A percentile compares a stretch with the other conserved stretches of the same genome.
Conservation (phyloP, 2,113 vertebrate genomes). For the Cyanoliseus patagonus region DNA sequence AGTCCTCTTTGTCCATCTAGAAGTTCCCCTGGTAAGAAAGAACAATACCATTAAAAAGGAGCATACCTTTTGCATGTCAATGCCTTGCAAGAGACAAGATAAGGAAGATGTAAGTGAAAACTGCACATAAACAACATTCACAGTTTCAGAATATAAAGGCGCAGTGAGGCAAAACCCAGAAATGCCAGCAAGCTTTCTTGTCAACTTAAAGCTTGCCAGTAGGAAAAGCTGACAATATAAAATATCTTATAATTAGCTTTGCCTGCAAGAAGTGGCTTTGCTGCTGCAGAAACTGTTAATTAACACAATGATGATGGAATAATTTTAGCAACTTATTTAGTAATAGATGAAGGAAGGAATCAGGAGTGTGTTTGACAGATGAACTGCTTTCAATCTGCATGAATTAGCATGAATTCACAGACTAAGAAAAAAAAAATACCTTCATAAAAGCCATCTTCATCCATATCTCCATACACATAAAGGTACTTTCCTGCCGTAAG, state of each 20-base stretch:
- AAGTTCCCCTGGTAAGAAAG: constrained; percentile 84
- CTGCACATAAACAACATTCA: not conserved
- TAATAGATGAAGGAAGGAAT: not conserved
- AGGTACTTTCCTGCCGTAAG: constrained; percentile 97
- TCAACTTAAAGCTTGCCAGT: not conserved
- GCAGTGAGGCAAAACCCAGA: not conserved
- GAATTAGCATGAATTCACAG: not conserved
- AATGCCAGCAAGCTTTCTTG: not conserved
- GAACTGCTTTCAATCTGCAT: not conserved
- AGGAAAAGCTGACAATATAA: constrained; percentile 34
- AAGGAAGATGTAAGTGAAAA: not conserved
- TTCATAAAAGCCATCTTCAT: constrained; percentile 98
- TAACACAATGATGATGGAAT: not conserved
- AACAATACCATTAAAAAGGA: not conserved
- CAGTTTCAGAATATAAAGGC: not conserved
- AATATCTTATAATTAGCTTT: constrained; percentile 30
- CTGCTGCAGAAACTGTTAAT: constrained; percentile 45
- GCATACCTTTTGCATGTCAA: fast-evolving
- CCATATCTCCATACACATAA: constrained; percentile 97
- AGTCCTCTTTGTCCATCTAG: constrained; percentile 93
- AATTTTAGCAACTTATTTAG: constrained; percentile 28
- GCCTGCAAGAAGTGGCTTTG: not conserved
- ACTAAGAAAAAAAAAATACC: constrained; percentile 68
- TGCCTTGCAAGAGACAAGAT: not conserved
- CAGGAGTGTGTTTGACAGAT: not conserved